Evolutionary conservation across 2,888 invertebrate species (phyloP).

Genomic region (Agrochola litura): DNA sequence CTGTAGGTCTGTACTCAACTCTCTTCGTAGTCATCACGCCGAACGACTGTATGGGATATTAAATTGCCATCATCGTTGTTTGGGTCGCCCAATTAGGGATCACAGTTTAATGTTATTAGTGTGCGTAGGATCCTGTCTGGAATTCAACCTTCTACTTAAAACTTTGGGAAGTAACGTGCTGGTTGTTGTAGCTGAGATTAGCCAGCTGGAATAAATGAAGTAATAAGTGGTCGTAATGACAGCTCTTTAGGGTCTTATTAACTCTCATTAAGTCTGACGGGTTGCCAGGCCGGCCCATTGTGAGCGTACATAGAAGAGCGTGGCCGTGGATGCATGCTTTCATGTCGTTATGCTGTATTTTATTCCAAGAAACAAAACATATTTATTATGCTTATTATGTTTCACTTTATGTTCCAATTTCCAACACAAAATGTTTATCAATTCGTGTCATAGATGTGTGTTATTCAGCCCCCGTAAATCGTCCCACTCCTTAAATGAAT

Average conservation of each 20-base stretch:
- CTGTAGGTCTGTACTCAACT: not conserved
- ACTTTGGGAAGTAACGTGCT: slow-evolving; percentile 14
- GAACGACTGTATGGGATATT: not conserved
- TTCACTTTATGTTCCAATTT: not conserved
- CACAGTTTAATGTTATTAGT: slow-evolving; percentile 16
- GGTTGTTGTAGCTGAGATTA: slow-evolving; percentile 33
- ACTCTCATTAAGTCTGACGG: slow-evolving; percentile 51
- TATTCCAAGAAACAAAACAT: not conserved
- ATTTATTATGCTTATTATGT: too few relatives aligned
- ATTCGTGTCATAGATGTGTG: not conserved
- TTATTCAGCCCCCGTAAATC: slow-evolving; percentile 6
- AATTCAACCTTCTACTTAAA: slow-evolving; percentile 8
- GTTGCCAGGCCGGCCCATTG: slow-evolving; percentile 23
- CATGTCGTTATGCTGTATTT: slow-evolving; percentile 16
- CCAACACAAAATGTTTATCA: not conserved
- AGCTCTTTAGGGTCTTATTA: slow-evolving; percentile 51
- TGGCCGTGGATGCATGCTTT: slow-evolving; percentile 13
- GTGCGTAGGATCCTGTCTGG: not conserved
- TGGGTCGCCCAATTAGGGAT: slow-evolving; percentile 10
- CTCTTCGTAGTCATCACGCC: not conserved
- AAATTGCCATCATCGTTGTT: slow-evolving; percentile 13
- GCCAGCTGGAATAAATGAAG: slow-evolving; percentile 49
- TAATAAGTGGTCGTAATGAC: slow-evolving; percentile 52
- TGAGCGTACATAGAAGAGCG: slow-evolving; percentile 26
- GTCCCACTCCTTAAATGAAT: slow-evolving; percentile 33